phyloP scores from a whole-genome alignment of 2,888 invertebrate species.

The Trachelus iudaicus region DNA sequence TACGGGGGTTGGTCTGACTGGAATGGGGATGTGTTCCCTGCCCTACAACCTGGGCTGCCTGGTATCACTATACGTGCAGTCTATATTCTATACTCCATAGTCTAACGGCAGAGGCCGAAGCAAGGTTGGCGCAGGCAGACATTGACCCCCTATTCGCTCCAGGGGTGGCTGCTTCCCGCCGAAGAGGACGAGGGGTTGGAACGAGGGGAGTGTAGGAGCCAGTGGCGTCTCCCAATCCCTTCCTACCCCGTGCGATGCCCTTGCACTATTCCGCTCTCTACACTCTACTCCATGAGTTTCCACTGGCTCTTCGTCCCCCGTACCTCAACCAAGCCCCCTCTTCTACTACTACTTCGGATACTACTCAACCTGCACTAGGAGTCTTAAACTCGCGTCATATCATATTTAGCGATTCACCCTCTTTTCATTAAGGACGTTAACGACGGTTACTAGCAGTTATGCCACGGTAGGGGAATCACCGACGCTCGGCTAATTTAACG shows the following conservation, averaged over 20 bases:
- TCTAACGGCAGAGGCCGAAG: slow-evolving; percentile 4
- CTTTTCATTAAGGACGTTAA: slow-evolving; percentile 54
- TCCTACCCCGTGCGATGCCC: slow-evolving; percentile 14
- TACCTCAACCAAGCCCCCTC: slow-evolving; percentile 1
- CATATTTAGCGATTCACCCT: slow-evolving; percentile 52
- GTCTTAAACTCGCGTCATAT: slow-evolving; percentile 31
- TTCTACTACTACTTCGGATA: slow-evolving; percentile 5
- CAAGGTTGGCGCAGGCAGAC: slow-evolving; percentile 29
- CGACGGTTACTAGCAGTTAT: slow-evolving; percentile 43
- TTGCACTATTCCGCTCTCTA: slow-evolving; percentile 12
- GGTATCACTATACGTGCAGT: not conserved
- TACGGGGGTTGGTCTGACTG: not conserved
- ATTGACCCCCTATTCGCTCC: slow-evolving; percentile 29
- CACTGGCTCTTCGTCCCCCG: not conserved
- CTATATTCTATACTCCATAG: not conserved
- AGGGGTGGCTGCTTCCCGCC: slow-evolving; percentile 15
- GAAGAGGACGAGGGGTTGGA: slow-evolving; percentile 20
- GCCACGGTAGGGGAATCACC: slow-evolving; percentile 13
- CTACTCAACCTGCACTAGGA: slow-evolving; percentile 1
- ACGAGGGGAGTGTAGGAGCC: slow-evolving; percentile 24
- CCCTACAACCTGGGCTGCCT: too few relatives aligned
- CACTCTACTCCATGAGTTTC: not conserved
- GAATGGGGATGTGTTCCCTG: too few relatives aligned
- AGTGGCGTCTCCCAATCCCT: slow-evolving; percentile 21
- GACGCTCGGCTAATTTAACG: slow-evolving; percentile 23